Base-by-base conservation (phyloP, 2,888 invertebrate species). In the Tiliacea citrago region DNA sequence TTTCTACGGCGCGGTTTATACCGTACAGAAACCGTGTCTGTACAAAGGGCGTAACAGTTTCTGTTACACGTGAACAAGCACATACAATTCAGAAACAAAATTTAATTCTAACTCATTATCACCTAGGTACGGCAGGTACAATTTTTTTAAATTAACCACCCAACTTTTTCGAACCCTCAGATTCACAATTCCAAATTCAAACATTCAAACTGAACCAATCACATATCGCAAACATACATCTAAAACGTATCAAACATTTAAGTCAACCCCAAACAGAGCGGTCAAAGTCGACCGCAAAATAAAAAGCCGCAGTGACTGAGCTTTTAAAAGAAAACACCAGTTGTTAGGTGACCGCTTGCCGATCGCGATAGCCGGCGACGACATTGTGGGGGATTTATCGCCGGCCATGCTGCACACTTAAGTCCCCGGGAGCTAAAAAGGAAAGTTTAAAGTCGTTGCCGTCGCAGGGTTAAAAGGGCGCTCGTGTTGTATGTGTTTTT, bases 331-430 rank as follows among this genome's bases (percentile, higher is more conserved):
- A 89, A 89, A 88, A 86, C 86, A 87, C 73, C 75, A 74, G 88
- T 81, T 81, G 86, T 88, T 79, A 85, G 89, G 86, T 85, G 85
- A 88, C 83, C 88, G 84, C 74, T 79, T 79, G 85, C 85, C 80
- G 85, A 89, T 88, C 89, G 80, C 82, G 90, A 90, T 89, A 89
- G 87, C 89, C 82, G 71, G 42, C 75, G 81, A 78, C 86, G 85
- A 87, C 88, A 84, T 83, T 82, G 85, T 76, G 83, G 84, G 66
- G 87, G 88, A 86, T 89, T 90, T 90, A 90, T 89, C 83, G 88
- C 68, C 63, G 73, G 78, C 84, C 84, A 82, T 81, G 74, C 71
- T 81, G 84, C 84, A 83, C 90, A 88, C 86, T 88, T 88, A 87
- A 87, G 88, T 83, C 86, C 81, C 78, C 79, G 69, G 75, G 84